Percentiles rank a stretch among this genome's conserved stretches.
phyloP scores from a whole-genome alignment of 2,113 vertebrate genomes.

The Lutjanus erythropterus region DNA sequence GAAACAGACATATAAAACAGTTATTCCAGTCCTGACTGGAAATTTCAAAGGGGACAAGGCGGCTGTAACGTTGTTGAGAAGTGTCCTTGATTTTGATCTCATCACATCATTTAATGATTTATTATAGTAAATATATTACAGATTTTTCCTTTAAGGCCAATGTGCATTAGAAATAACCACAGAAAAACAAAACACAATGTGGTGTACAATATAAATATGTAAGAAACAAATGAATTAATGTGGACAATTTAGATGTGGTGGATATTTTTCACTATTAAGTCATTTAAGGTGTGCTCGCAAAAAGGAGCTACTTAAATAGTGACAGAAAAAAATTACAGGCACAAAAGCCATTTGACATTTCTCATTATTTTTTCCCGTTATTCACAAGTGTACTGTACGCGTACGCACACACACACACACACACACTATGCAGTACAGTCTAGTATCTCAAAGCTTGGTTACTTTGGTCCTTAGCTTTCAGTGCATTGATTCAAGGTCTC shows the following conservation, averaged over 20 bases:
- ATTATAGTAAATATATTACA: too few species aligned
- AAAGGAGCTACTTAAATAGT: neutral
- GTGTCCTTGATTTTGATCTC: too few species aligned
- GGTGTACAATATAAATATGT: neutral
- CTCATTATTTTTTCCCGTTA: neutral
- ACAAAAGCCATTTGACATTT: neutral
- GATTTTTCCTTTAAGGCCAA: too few species aligned
- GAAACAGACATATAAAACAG: too few species aligned
- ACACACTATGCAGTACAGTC: neutral
- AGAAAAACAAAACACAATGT: neutral
- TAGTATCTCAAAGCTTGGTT: neutral
- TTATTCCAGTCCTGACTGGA: too few species aligned
- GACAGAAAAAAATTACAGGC: neutral
- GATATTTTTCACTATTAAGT: neutral
- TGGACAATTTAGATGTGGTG: neutral
- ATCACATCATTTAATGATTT: too few species aligned
- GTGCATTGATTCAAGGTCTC: slow-evolving; percentile 57
- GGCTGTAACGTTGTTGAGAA: too few species aligned
- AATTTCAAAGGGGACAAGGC: too few species aligned
- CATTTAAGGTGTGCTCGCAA: neutral
- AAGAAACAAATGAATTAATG: neutral
- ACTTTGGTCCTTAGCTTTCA: slow-evolving; percentile 7
- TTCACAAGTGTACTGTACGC: neutral
- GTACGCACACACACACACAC: neutral
- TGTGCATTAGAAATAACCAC: neutral